These are phyloP conservation scores for Phymanthus crucifer DNA, from an alignment of 92 coral and sea anemone genomes.

Conservation along the genomic window DNA sequence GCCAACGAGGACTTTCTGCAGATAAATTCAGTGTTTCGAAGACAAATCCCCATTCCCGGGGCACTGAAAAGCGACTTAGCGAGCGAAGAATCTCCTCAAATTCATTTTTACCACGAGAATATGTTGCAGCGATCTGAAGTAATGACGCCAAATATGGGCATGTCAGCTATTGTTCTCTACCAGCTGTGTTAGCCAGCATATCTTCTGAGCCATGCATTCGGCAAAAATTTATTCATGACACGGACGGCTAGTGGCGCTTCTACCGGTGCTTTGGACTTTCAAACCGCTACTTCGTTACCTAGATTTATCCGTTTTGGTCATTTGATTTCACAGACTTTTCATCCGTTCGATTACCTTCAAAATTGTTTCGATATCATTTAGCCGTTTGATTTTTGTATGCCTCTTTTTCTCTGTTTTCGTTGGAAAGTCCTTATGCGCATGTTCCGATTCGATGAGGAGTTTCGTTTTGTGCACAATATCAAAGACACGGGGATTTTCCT, in stretches of 20 bases:
- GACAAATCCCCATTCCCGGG: conserved; percentile 45
- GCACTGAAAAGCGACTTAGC: conserved; percentile 40
- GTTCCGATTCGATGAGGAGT: conserved; percentile 4
- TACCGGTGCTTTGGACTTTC: conserved; percentile 13
- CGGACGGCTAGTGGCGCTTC: conserved; percentile 12
- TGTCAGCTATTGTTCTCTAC: conserved; percentile 65
- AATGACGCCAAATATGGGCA: conserved; percentile 77
- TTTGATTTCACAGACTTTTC: background rate
- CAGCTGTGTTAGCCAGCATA: conserved; percentile 78
- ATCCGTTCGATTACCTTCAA: background rate
- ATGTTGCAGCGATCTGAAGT: conserved; percentile 27
- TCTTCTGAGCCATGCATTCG: conserved; percentile 14
- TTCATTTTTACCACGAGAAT: conserved; percentile 49
- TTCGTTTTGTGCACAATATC: conserved; percentile 22
- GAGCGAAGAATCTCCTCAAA: conserved; percentile 33
- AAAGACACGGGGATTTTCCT: conserved; percentile 19
- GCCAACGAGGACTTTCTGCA: conserved; percentile 25
- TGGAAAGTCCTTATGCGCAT: background rate
- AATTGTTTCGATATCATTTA: background rate
- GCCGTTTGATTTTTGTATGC: background rate
- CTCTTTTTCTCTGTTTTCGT: background rate
- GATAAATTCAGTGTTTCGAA: background rate
- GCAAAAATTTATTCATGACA: conserved; percentile 10
- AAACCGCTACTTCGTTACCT: conserved; percentile 9
- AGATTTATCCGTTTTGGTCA: background rate